Evolutionary conservation across 1,140 invertebrate genomes (phyloP), one percentile per base, ranked within the genome.

Genomic region (Forficula auricularia): DNA sequence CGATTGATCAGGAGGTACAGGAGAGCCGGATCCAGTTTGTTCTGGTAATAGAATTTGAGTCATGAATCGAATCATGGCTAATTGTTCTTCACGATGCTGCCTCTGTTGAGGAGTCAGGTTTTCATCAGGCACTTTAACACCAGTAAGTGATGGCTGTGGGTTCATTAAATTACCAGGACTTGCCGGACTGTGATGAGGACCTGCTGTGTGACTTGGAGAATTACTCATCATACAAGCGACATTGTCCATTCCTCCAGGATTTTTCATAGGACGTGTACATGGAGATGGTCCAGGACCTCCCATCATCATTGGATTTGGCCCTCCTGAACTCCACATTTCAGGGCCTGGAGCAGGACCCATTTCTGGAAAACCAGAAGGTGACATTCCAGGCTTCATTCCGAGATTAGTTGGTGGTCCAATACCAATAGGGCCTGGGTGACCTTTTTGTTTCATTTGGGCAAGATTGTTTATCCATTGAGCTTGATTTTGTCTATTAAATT

Each of bases 31-130:
- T 19, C 63, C 61, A 45, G 72, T 71, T 42, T 75, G 75, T 55
- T 89, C 84, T 0, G 82, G 83, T 64, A 92, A 88, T 20, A 95
- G 63, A 65, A 94, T 77, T 57, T 88, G 79, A 51, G 91, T 82
- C 74, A 97, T 87, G 67, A 91, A 90, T 40, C 83, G 71, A 45
- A 97, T 70, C 31, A 79, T 88, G 3, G 88, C 89, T 18, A 96
- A 65, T 52, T 91, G 82, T 57, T 89, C 85, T 62, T 92, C 88
- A 42, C 91, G 69, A 54, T 91, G 86, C 43, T 91, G 85, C 40
- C 87, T 72, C 61, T 98, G 91, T 61, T 95, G 86, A 18, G 90
- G 89, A 41, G 91, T 98, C 48, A 96, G 67, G 63, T 95, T 91
- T 67, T 95, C 90, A 67, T 96, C 88, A 45, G 89, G 89, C 52